Conservation (phyloP, 2,888 invertebrate species). For the Spodoptera picta region DNA sequence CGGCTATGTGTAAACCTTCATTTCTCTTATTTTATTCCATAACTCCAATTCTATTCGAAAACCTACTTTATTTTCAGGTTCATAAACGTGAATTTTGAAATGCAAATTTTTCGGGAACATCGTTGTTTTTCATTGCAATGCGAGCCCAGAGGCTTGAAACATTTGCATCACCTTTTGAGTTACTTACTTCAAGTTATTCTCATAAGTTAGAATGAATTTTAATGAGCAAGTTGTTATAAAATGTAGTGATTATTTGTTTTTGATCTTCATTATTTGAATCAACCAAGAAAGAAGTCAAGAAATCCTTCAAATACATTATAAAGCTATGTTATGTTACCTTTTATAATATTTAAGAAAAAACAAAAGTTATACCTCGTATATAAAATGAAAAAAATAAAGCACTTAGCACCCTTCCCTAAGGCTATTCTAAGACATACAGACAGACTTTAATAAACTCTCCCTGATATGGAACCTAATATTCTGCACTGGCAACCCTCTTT, state of each 20-base stretch:
- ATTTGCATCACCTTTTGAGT: slow-evolving; percentile 25
- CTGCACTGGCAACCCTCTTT: slow-evolving; percentile 8
- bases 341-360: no score
- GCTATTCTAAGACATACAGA: neutral
- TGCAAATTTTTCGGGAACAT: neutral
- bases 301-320: no score
- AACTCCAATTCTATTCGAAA: slow-evolving; percentile 13
- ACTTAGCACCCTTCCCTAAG: neutral
- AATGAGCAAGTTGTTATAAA: slow-evolving; percentile 22
- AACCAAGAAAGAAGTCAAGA: no score
- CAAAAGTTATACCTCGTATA: no score
- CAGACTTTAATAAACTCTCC: neutral
- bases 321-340: no score
- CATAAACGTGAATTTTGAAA: slow-evolving; percentile 12
- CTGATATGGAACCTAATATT: slow-evolving; percentile 5
- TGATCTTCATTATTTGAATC: slow-evolving; percentile 7
- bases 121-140: slow-evolving; percentile 3
- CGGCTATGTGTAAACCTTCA: slow-evolving; percentile 46
- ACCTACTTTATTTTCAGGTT: slow-evolving; percentile 3
- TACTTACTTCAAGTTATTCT: slow-evolving; percentile 12
- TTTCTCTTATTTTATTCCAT: slow-evolving; percentile 35
- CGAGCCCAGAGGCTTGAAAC: neutral
- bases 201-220: neutral
- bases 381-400: no score
- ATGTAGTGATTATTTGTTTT: neutral